Percentiles rank a stretch among this genome's conserved stretches.
These are phyloP conservation scores for Microcebus griseorufus DNA, from an alignment of 2,113 vertebrate genomes.

Conservation along the genomic window DNA sequence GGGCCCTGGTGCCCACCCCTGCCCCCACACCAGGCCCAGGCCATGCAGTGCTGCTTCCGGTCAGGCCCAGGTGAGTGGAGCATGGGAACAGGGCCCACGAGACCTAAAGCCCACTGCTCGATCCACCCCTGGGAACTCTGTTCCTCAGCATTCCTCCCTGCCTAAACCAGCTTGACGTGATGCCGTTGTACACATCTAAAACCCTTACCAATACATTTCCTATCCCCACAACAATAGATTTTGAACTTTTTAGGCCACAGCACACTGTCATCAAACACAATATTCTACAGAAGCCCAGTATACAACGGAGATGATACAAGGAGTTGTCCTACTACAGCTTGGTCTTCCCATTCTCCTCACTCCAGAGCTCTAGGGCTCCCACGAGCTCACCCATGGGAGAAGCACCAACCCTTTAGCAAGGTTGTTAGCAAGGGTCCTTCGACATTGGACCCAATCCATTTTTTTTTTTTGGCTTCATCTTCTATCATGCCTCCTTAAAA, in stretches of 20 bases:
- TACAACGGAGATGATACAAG: background rate
- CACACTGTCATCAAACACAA: background rate
- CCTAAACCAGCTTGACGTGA: background rate
- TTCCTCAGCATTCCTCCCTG: background rate
- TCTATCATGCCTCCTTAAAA: background rate
- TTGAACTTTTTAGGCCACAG: background rate
- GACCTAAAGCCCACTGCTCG: background rate
- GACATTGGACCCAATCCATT: background rate
- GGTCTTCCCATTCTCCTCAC: background rate
- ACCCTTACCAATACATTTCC: background rate
- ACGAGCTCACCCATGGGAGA: background rate
- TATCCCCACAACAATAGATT: background rate
- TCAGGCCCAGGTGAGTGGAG: slow-evolving; percentile 70
- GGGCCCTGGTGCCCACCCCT: slow-evolving; percentile 62
- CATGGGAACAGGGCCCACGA: slow-evolving; percentile 71
- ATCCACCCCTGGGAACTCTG: background rate
- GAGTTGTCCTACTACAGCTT: background rate
- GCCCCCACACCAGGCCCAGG: slow-evolving; percentile 74
- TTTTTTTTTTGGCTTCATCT: background rate
- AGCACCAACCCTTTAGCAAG: background rate
- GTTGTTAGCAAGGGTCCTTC: background rate
- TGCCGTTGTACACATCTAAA: background rate
- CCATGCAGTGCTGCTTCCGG: slow-evolving; percentile 56
- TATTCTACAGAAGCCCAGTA: background rate
- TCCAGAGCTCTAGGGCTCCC: background rate